phyloP scores from a whole-genome alignment of 2,113 vertebrate genomes.

The Crotalus tigris region DNA sequence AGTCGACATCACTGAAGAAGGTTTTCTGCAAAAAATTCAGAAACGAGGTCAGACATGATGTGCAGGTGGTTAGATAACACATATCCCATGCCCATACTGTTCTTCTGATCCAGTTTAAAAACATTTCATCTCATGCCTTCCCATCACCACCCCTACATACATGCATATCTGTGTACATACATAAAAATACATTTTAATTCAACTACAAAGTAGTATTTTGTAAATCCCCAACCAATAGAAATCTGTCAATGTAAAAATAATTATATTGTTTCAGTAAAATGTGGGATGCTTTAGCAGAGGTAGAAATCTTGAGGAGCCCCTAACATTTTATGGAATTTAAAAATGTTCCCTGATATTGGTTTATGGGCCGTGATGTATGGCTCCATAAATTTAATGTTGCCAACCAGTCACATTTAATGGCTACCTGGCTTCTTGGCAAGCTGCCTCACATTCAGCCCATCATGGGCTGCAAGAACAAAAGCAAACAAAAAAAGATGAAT shows the following conservation, averaged over 20 bases:
- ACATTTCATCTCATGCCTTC: background rate
- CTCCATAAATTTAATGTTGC: background rate
- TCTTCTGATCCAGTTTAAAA: background rate
- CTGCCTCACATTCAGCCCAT: background rate
- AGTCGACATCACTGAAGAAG: slow-evolving; percentile 74
- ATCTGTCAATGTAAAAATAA: background rate
- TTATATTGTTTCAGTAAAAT: background rate
- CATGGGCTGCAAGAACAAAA: background rate
- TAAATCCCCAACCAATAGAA: background rate
- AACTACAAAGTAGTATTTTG: background rate
- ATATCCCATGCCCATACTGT: background rate
- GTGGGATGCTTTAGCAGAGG: background rate
- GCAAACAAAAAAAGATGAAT: background rate
- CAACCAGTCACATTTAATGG: background rate
- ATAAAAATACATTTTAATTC: background rate
- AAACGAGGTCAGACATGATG: background rate
- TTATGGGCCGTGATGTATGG: background rate
- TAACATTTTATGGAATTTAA: slow-evolving; percentile 1
- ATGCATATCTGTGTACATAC: background rate
- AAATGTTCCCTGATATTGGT: background rate
- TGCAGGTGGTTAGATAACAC: background rate
- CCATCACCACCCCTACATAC: no score
- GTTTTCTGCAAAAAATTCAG: slow-evolving; percentile 39
- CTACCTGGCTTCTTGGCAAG: background rate
- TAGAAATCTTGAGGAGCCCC: background rate